Base-by-base conservation (phyloP, 2,113 vertebrate species). In the Willisornis vidua region DNA sequence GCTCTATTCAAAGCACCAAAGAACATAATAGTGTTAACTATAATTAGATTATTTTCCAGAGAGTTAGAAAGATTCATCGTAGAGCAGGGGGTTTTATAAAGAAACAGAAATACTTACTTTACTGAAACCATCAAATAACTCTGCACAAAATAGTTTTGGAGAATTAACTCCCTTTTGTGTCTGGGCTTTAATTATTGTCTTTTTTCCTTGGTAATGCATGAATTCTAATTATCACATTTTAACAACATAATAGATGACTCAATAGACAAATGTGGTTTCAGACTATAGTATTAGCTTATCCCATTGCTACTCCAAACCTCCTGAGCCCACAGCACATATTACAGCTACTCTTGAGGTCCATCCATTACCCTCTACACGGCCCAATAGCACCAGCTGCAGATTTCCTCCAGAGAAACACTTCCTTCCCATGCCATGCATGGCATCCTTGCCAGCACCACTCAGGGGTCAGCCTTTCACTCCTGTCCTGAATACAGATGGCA, bases 21-120 rank as follows among this genome's bases (percentile, higher is more conserved):
- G 73, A 93, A 78, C 68, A 79, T 84, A 93, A 92, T 41, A 72
- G 54, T 65, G 90, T 89, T 95, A 94, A 90, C 61, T 62, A 74
- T 95, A 94, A 96, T 85, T 92, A 93, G 93, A 92, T 96, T 81
- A 89, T 79, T 93, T 96, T 90, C 92, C 80, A 93, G 81, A 82
- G 74, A 87, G 52, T 83, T 94, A 7, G 16, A 67, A 88, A 88
- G 86, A 95, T 65, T 55, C 73, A 46, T 81, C 81, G 68, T 52
- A 75, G 59, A 89, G 45, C 25, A 57, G 28, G 23, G 41, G 41
- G 65, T 94, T 93, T 82, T 52, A 62, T 48, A 79, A 72, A 22
- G 71, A 95, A 94, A 37, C 23, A 87, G 84, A 86, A 95, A 70
- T 43, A 77, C 78, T 85, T 74, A 77, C 65, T 86, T 90, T 86